Percentiles rank a stretch among this genome's conserved stretches.
Conservation (phyloP, 2,888 invertebrate genomes). For the Parascotia fuliginaria region DNA sequence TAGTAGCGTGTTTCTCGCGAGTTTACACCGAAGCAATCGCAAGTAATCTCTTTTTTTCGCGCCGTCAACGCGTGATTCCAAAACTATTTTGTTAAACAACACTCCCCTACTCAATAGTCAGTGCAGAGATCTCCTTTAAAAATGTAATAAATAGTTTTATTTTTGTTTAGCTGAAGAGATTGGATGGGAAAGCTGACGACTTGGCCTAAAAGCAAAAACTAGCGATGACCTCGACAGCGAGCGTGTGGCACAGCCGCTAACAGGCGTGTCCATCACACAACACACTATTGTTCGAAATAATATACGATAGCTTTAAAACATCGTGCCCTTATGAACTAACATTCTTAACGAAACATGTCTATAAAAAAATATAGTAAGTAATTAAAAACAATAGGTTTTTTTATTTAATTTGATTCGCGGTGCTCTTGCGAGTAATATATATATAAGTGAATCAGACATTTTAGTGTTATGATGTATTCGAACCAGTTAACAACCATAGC, state of each 20-base stretch:
- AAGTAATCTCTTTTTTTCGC: too few relatives aligned
- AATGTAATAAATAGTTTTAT: neutral
- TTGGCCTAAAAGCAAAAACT: conserved; percentile 67
- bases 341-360: too few relatives aligned
- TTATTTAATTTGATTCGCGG: conserved; percentile 22
- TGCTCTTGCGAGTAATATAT: conserved; percentile 42
- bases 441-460: too few relatives aligned
- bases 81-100: too few relatives aligned
- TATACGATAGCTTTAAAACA: conserved; percentile 41
- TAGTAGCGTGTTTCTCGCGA: too few relatives aligned
- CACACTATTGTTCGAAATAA: conserved; percentile 12
- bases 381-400: neutral
- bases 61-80: too few relatives aligned
- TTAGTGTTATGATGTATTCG: conserved; percentile 15
- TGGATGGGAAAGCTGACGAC: conserved; percentile 78
- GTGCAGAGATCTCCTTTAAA: too few relatives aligned
- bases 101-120: too few relatives aligned
- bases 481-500: neutral
- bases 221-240: conserved; percentile 17
- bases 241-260: conserved; percentile 20
- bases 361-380: too few relatives aligned
- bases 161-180: conserved; percentile 72
- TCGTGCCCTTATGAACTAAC: conserved; percentile 19
- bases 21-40: too few relatives aligned
- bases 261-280: conserved; percentile 28